Evolutionary conservation across 2,797 vertebrate species (phyloP), one percentile per base, ranked within the genome.

Genomic region (Lagodon rhomboides): DNA sequence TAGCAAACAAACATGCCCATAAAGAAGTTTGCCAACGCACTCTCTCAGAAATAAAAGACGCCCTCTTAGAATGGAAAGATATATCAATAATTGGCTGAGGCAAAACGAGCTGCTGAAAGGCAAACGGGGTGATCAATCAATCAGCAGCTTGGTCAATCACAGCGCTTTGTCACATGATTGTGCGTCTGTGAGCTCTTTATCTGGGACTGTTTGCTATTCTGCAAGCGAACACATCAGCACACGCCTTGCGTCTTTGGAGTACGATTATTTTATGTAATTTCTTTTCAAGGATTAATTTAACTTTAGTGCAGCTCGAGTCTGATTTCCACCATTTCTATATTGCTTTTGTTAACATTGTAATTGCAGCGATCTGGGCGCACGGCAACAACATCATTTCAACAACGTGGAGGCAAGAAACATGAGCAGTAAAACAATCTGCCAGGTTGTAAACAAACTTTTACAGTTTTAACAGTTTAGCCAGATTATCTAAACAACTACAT

Each of bases 1-100:
- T 86, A 87, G 88, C 90, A 92, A 91, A 91, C 91, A 94, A 92
- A 93, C 87, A 91, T 70, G 77, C 85, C 85, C 82, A 84, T 61
- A 69, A 64, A 54, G 47, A 71, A 27, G n/a, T 69, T 79, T 67
- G 74, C 91, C 85, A 90, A 89, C 87, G 62, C 62, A 71, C 68
- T 86, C 71, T 59, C 60, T 81, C 56, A 58, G 80, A 91, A 90
- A 82, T 79, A 67, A 86, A 87, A 84, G 87, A 79, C 79, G 75
- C 83, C 73, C 73, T 85, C 84, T 77, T 47, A 82, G 67, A 83
- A 87, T 70, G 61, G 53, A 79, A 67, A 77, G 75, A 82, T 59
- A 85, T 66, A 69, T 83, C 77, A 83, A 86, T 89, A 86, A 92
- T 87, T 85, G 86, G 62, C 85, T 83, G 60, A 84, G 70, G 73